Percentiles rank a stretch among this genome's conserved stretches.
Conservation (phyloP, 2,113 vertebrate genomes). For the Heloderma charlesbogerti region DNA sequence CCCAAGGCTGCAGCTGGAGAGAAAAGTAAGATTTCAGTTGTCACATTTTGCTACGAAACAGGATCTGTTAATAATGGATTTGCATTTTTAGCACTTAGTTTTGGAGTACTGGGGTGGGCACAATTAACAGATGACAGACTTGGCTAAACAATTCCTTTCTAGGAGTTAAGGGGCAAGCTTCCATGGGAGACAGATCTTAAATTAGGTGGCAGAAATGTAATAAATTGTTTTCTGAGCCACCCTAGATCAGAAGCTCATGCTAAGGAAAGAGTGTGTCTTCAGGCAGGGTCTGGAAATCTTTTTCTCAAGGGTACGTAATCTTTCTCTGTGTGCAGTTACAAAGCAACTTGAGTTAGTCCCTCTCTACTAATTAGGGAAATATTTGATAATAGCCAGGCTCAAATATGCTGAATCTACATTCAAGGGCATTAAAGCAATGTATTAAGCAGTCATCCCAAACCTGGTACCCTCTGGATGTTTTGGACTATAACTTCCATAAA, state of each 20-base stretch:
- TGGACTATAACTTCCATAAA: no score
- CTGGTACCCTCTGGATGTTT: no score
- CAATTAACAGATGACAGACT: not conserved
- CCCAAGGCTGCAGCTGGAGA: not conserved
- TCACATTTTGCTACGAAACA: not conserved
- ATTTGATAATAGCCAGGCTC: not conserved
- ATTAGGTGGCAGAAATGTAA: not conserved
- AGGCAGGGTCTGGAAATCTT: not conserved
- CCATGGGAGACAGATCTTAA: not conserved
- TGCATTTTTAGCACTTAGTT: not conserved
- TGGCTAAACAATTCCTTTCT: not conserved
- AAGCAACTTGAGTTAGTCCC: not conserved
- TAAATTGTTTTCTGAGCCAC: not conserved
- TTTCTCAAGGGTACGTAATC: not conserved
- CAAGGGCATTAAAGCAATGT: not conserved
- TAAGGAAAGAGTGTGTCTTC: not conserved
- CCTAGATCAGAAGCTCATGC: not conserved
- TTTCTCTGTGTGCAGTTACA: not conserved
- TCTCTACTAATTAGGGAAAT: not conserved
- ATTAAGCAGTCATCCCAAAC: no score
- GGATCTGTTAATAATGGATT: not conserved
- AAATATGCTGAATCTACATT: not conserved
- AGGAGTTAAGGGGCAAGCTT: not conserved
- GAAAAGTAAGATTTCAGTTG: not conserved
- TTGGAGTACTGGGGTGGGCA: not conserved